Base-by-base conservation (phyloP, 2,797 vertebrate genomes). In the Epinephelus coioides region DNA sequence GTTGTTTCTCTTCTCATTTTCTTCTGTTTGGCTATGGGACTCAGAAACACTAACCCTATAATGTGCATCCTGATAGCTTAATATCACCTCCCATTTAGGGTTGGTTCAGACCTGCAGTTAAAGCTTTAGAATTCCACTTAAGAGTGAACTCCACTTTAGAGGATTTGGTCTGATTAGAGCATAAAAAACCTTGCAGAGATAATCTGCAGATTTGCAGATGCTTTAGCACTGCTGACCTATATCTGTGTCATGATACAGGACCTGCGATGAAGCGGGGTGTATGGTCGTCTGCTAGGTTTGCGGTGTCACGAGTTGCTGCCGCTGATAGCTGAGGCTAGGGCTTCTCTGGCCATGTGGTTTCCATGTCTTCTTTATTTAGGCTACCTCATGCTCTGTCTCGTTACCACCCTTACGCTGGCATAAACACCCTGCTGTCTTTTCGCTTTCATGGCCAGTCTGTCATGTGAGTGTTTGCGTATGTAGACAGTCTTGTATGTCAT, bases 111-210 rank as follows among this genome's bases (percentile, higher is more conserved):
- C 47, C 27, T 18, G 34, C 46, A n/a, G 64, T 54, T 87, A 15
- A 51, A 73, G 77, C 56, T 1, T 34, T 51, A 19, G 59, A 80
- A 59, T 73, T 69, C 49, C 73, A 83, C 76, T 77, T 78, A 73
- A 68, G 69, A 82, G 79, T 65, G 55, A 76, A 81, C 55, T 78
- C 76, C 18, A 15, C 70, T 65, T 75, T 1, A 74, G 87, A 74
- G 91, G 89, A 93, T 94, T 92, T 90, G 86, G 46, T 83, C 72
- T 87, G 85, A 88, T 90, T 68, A 79, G 69, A 84, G 73, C 55
- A 83, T 90, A 90, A 79, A 90, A 88, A 86, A 83, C 44, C 86
- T 79, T 81, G 54, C 44, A 63, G 79, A 77, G 82, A 90, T 94
- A 79, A 92, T 89, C 88, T 89, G 82, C 78, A 85, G 91, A 88